Percentiles rank a stretch among this genome's conserved stretches.
Conservation (phyloP, 2,797 vertebrate species). For the Anguilla pacifica region DNA sequence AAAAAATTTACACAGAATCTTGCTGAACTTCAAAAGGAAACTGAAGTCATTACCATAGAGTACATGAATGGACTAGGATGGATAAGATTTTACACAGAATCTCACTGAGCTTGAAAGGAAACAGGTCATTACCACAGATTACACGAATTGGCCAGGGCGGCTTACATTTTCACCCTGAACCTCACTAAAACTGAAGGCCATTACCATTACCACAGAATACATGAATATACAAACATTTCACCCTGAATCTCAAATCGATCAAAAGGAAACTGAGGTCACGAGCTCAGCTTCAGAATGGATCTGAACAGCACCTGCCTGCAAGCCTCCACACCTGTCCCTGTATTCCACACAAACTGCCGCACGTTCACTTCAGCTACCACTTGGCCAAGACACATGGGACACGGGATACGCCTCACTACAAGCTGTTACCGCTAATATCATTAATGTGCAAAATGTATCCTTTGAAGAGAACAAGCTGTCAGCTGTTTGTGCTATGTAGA, state of each 20-base stretch:
- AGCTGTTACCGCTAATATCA: not conserved
- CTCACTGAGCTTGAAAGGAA: not conserved
- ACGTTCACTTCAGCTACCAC: not conserved
- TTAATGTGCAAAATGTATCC: not conserved
- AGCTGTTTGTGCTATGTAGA: not conserved
- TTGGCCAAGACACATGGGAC: not conserved
- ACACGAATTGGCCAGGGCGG: no score
- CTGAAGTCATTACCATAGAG: not conserved
- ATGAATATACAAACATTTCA: no score
- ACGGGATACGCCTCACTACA: not conserved
- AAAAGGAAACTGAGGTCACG: not conserved
- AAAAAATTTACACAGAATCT: not conserved
- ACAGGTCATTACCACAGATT: not conserved
- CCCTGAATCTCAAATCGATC: not conserved
- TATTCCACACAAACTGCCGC: not conserved
- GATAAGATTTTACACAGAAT: no score
- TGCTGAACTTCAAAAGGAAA: not conserved
- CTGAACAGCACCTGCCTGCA: not conserved
- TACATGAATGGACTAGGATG: not conserved
- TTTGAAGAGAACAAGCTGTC: conserved; percentile 9
- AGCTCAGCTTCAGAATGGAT: no score
- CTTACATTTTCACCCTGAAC: no score
- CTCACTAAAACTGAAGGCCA: no score
- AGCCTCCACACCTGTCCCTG: not conserved
- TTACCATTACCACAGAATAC: not conserved